A percentile compares a stretch with the other conserved stretches of the same genome.
These are phyloP conservation scores for Drosophila merina DNA, from an alignment of 2,888 invertebrate genomes.

Conservation along the genomic window DNA sequence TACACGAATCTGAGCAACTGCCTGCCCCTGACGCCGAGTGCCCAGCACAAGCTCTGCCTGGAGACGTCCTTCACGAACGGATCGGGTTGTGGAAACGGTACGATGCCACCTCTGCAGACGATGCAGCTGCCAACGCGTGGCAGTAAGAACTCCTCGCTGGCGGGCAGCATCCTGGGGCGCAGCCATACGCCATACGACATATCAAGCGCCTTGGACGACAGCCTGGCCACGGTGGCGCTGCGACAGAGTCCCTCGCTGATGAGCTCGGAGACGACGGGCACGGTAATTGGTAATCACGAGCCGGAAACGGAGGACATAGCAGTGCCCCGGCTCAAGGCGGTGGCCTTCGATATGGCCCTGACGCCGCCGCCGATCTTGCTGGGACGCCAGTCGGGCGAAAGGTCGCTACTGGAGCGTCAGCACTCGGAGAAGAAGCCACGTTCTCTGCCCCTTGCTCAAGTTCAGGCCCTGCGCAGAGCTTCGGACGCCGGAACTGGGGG, in stretches of 20 bases:
- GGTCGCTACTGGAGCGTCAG: slow-evolving; percentile 69
- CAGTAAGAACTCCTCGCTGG: slow-evolving; percentile 82
- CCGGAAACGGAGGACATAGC: slow-evolving; percentile 14
- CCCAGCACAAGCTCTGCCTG: slow-evolving; percentile 87
- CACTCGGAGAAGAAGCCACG: slow-evolving; percentile 79
- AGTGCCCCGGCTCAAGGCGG: slow-evolving; percentile 72
- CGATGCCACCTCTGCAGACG: background rate
- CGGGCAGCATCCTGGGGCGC: slow-evolving; percentile 82
- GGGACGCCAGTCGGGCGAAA: slow-evolving; percentile 14
- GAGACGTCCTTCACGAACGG: slow-evolving; percentile 91
- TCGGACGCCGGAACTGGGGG: slow-evolving; percentile 67
- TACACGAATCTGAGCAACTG: slow-evolving; percentile 83
- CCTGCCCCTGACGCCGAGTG: slow-evolving; percentile 84
- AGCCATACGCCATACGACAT: slow-evolving; percentile 84
- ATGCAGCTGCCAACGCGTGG: slow-evolving; percentile 40
- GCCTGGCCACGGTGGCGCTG: slow-evolving; percentile 74
- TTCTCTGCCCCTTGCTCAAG: slow-evolving; percentile 64
- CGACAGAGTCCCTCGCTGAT: slow-evolving; percentile 81
- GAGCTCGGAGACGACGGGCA: slow-evolving; percentile 80
- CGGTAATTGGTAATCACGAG: slow-evolving; percentile 71
- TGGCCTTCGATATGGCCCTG: slow-evolving; percentile 82
- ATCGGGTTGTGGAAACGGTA: slow-evolving; percentile 83
- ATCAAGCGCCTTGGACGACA: slow-evolving; percentile 83
- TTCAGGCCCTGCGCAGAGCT: slow-evolving; percentile 76
- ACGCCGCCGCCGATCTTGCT: slow-evolving; percentile 48